A percentile compares a stretch with the other conserved stretches of the same genome.
Conservation (phyloP, 1,140 invertebrate genomes). For the Meloidogyne floridensis region DNA sequence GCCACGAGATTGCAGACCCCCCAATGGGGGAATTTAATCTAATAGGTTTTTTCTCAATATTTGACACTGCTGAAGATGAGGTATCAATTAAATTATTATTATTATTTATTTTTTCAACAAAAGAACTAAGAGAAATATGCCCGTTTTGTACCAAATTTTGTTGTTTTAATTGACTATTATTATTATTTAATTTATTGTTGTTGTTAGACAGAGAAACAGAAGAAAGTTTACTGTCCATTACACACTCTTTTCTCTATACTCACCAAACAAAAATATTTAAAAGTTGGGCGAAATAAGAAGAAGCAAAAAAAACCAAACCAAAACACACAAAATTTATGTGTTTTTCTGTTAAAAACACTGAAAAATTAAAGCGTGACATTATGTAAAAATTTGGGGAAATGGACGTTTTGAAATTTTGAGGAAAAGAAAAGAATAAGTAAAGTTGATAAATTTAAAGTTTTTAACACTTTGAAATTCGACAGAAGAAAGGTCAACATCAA, state of each 20-base stretch:
- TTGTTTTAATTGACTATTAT: slow-evolving; percentile 3
- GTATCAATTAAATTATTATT: not conserved
- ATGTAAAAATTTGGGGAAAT: not conserved
- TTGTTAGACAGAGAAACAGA: slow-evolving; percentile 20
- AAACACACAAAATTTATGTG: no score
- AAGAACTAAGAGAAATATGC: not conserved
- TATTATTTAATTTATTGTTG: slow-evolving; percentile 3
- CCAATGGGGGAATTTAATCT: slow-evolving; percentile 35
- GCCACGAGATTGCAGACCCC: slow-evolving; percentile 29
- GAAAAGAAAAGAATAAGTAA: not conserved
- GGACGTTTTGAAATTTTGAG: not conserved
- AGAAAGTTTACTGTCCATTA: not conserved
- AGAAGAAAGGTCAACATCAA: not conserved
- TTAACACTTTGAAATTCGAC: not conserved
- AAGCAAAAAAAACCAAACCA: no score
- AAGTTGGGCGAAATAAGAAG: not conserved
- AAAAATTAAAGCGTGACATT: not conserved
- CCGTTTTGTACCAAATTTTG: not conserved
- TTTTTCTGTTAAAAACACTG: not conserved
- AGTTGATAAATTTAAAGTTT: not conserved
- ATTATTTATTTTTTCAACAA: not conserved
- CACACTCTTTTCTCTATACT: not conserved
- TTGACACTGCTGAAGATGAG: not conserved
- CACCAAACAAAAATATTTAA: not conserved
- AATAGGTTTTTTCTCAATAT: slow-evolving; percentile 35